phyloP scores from a whole-genome alignment of 2,888 invertebrate genomes.

The Odontomyia ornata region DNA sequence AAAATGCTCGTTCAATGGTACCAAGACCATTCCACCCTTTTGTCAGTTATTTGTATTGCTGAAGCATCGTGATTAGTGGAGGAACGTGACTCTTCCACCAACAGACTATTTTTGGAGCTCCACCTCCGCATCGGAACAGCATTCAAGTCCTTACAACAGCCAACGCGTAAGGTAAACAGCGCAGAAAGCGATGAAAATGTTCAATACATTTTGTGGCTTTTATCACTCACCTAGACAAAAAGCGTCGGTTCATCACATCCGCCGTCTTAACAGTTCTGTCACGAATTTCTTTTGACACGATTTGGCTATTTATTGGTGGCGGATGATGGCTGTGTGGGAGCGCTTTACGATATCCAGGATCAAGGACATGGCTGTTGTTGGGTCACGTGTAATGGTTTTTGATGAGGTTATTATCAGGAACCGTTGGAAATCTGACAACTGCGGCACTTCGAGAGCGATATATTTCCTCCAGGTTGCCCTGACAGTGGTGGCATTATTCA shows the following conservation, averaged over 20 bases:
- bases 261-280: slow-evolving; percentile 16
- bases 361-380: neutral
- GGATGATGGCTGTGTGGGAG: slow-evolving; percentile 1
- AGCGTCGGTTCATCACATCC: neutral
- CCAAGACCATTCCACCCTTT: too few relatives aligned
- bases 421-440: neutral
- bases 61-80: neutral
- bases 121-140: too few relatives aligned
- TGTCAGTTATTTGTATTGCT: too few relatives aligned
- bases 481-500: neutral
- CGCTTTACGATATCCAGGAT: slow-evolving; percentile 17
- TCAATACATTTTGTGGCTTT: slow-evolving; percentile 28
- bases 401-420: slow-evolving; percentile 16
- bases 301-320: slow-evolving; percentile 24
- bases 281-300: slow-evolving; percentile 21
- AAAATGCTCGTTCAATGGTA: neutral
- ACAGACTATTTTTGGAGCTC: too few relatives aligned
- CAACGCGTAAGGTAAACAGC: too few relatives aligned
- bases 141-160: too few relatives aligned
- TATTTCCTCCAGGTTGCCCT: neutral
- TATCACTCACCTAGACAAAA: slow-evolving; percentile 19
- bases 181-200: neutral
- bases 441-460: neutral
- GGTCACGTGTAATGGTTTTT: slow-evolving; percentile 30
- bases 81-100: neutral